phyloP scores from a whole-genome alignment of 1,140 invertebrate species.

The Pseudomyrmex sp. region DNA sequence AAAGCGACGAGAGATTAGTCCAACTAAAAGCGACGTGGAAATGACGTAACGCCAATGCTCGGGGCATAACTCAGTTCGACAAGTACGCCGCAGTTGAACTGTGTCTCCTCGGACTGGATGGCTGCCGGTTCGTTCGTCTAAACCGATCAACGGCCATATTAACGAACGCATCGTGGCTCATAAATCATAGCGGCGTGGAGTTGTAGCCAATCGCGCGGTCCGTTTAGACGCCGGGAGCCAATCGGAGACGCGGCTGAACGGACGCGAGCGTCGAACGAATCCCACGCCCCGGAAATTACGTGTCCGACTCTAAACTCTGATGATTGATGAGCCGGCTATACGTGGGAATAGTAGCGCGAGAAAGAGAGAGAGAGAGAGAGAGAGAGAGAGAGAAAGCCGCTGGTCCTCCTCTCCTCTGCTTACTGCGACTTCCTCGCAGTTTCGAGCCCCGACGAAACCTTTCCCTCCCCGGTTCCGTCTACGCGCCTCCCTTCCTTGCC shows the following conservation, averaged over 20 bases:
- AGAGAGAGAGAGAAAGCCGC: not conserved
- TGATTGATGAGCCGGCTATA: constrained; percentile 81
- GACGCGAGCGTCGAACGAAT: constrained; percentile 75
- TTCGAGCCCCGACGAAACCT: constrained; percentile 26
- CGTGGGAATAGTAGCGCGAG: constrained; percentile 65
- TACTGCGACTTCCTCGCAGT: constrained; percentile 56
- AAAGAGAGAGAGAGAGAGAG: no score
- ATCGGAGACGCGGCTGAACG: constrained; percentile 67
- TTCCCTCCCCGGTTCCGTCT: not conserved
- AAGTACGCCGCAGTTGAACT: constrained; percentile 49
- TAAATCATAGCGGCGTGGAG: constrained; percentile 79
- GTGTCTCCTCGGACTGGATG: constrained; percentile 58
- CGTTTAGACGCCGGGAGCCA: constrained; percentile 70
- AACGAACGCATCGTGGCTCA: constrained; percentile 77
- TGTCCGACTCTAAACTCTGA: constrained; percentile 84
- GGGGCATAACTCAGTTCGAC: constrained; percentile 59
- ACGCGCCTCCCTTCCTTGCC: not conserved
- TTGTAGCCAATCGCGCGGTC: constrained; percentile 75
- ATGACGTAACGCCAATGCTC: constrained; percentile 46
- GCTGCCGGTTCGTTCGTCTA: constrained; percentile 60
- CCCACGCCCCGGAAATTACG: constrained; percentile 82
- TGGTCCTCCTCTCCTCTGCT: constrained; percentile 48
- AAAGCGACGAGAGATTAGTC: not conserved
- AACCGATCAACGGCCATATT: constrained; percentile 75
- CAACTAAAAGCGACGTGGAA: constrained; percentile 23